Conservation (phyloP, 1,140 invertebrate species). For the Apis florea region DNA sequence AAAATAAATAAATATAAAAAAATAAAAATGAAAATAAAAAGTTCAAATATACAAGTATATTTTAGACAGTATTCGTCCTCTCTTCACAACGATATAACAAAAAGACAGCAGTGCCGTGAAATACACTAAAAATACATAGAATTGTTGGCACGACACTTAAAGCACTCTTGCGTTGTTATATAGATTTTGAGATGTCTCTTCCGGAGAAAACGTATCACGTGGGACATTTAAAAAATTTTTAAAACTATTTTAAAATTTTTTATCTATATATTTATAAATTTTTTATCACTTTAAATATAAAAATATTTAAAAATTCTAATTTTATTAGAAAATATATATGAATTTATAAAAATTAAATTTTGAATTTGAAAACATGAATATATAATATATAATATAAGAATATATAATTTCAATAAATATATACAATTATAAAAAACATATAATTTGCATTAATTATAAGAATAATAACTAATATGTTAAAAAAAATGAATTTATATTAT, state of each 20-base stretch:
- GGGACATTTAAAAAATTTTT: background rate
- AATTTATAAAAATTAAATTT: background rate
- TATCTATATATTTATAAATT: too few species aligned
- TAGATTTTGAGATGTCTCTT: slow-evolving; percentile 1
- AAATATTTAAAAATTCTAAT: background rate
- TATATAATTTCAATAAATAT: background rate
- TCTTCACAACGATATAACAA: slow-evolving; percentile 23
- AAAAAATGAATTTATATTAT: background rate
- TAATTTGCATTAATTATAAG: background rate
- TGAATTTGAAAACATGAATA: background rate
- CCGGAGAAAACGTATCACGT: background rate
- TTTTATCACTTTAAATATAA: background rate
- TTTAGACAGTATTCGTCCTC: slow-evolving; percentile 37
- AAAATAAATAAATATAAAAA: too few species aligned
- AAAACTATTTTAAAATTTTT: background rate
- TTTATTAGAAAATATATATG: background rate
- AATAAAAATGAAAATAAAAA: slow-evolving; percentile 44
- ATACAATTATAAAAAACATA: background rate
- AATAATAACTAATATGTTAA: background rate
- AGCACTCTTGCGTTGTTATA: background rate
- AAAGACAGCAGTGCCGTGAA: slow-evolving; percentile 33
- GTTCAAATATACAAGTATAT: slow-evolving; percentile 53
- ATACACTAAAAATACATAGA: slow-evolving; percentile 61
- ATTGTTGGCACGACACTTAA: slow-evolving; percentile 48
- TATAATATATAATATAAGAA: background rate